phyloP scores from a whole-genome alignment of 2,797 vertebrate species.

The Platalea minor region DNA sequence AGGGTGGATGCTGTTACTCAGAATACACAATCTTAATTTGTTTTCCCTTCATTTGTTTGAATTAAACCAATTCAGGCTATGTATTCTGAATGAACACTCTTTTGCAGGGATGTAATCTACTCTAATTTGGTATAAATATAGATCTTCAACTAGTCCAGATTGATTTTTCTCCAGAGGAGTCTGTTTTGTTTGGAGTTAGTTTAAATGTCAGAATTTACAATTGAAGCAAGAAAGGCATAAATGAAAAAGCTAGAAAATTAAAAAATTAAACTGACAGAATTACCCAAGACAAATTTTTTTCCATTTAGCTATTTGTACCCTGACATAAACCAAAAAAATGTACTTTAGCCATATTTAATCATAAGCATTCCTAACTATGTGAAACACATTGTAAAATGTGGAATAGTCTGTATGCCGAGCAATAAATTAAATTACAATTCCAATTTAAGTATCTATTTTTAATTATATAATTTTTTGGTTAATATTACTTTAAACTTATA shows the following conservation, averaged over 20 bases:
- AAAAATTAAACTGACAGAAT: neutral
- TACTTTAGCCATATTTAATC: neutral
- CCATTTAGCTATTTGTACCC: neutral
- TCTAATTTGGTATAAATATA: neutral
- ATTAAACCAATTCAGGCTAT: neutral
- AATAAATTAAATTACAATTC: neutral
- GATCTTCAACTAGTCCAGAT: neutral
- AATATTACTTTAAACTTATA: neutral
- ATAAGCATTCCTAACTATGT: neutral
- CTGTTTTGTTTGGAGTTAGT: neutral
- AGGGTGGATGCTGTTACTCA: neutral
- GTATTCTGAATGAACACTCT: neutral
- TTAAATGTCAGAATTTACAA: neutral
- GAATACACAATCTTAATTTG: neutral
- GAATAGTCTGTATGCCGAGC: neutral
- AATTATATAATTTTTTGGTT: neutral
- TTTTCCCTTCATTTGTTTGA: conserved; percentile 20
- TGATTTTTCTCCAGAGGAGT: neutral
- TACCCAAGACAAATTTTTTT: neutral
- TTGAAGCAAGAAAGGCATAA: neutral
- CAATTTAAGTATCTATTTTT: neutral
- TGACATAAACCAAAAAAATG: neutral
- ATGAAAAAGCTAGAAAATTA: neutral
- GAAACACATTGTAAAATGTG: neutral
- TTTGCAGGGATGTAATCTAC: neutral